Percentiles rank a stretch among this genome's conserved stretches.
phyloP scores from a whole-genome alignment of 2,888 invertebrate genomes.

The Lasioglossum villosulum region DNA sequence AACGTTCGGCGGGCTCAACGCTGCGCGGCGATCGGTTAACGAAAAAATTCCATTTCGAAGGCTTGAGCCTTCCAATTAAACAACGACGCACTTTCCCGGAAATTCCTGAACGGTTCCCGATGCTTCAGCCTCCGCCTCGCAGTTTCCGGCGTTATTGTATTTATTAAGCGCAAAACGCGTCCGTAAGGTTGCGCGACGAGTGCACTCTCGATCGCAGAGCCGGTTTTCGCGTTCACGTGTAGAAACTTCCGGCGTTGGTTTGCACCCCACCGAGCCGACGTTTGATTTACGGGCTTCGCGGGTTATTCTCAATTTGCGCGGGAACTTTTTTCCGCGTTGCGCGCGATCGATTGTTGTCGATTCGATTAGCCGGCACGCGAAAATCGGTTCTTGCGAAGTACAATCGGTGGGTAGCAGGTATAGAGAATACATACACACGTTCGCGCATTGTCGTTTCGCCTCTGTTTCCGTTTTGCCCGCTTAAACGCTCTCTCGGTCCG shows the following conservation, averaged over 20 bases:
- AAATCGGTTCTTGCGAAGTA: not conserved
- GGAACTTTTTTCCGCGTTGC: slow-evolving; percentile 18
- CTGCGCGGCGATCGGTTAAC: not conserved
- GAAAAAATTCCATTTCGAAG: slow-evolving; percentile 10
- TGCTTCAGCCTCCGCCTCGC: not conserved
- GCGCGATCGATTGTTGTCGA: slow-evolving; percentile 8
- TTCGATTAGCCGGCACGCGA: slow-evolving; percentile 31
- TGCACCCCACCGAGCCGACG: not conserved
- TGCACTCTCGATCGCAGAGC: slow-evolving; percentile 12
- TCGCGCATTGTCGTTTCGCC: slow-evolving; percentile 26
- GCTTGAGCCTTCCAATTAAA: not conserved
- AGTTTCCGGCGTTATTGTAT: slow-evolving; percentile 13
- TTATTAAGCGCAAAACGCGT: slow-evolving; percentile 22
- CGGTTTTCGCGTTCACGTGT: not conserved
- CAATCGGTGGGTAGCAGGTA: not conserved
- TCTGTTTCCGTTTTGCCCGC: slow-evolving; percentile 21
- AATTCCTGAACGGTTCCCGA: not conserved
- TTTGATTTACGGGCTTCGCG: slow-evolving; percentile 49
- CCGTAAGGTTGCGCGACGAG: slow-evolving; percentile 22
- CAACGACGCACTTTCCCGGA: not conserved
- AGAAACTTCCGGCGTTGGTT: slow-evolving; percentile 35
- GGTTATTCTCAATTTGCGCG: slow-evolving; percentile 25
- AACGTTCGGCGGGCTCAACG: too few species aligned
- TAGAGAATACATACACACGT: not conserved
- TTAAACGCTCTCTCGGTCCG: slow-evolving; percentile 29